These are phyloP conservation scores for Vespertilio murinus DNA, from an alignment of 2,797 vertebrate genomes.

Conservation along the genomic window DNA sequence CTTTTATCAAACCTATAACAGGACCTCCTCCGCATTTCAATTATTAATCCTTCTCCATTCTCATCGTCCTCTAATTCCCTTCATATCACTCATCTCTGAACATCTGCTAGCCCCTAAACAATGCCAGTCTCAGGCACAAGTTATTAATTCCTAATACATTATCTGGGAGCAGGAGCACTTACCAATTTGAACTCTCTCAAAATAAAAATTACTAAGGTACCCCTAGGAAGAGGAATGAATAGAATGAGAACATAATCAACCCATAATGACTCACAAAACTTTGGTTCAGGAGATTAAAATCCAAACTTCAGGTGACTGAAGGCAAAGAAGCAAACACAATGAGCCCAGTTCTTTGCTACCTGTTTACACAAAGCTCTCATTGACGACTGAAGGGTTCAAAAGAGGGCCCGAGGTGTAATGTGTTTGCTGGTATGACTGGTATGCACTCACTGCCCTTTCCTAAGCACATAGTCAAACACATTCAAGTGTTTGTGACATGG, in stretches of 20 bases:
- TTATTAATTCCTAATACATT: constrained; percentile 15
- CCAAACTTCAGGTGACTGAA: background rate
- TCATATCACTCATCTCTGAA: constrained; percentile 3
- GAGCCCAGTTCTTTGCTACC: background rate
- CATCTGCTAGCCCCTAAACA: background rate
- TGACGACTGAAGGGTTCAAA: background rate
- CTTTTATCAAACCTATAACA: background rate
- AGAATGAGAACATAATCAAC: background rate
- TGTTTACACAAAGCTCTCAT: constrained; percentile 41
- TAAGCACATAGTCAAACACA: constrained; percentile 19
- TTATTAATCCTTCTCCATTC: background rate
- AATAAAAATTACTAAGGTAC: constrained; percentile 15
- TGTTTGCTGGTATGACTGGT: background rate
- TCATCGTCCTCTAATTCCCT: background rate
- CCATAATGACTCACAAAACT: background rate
- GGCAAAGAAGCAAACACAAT: background rate
- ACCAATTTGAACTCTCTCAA: background rate
- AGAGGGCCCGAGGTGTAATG: background rate
- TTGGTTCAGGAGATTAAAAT: constrained; percentile 30
- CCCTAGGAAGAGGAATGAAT: constrained; percentile 5
- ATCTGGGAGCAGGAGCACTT: background rate
- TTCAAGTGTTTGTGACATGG: background rate
- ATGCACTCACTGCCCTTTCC: background rate
- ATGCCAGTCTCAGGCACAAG: background rate
- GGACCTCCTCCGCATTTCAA: background rate